These are phyloP conservation scores for Ceraclea dissimilis DNA, from an alignment of 2,888 invertebrate genomes.

Conservation along the genomic window DNA sequence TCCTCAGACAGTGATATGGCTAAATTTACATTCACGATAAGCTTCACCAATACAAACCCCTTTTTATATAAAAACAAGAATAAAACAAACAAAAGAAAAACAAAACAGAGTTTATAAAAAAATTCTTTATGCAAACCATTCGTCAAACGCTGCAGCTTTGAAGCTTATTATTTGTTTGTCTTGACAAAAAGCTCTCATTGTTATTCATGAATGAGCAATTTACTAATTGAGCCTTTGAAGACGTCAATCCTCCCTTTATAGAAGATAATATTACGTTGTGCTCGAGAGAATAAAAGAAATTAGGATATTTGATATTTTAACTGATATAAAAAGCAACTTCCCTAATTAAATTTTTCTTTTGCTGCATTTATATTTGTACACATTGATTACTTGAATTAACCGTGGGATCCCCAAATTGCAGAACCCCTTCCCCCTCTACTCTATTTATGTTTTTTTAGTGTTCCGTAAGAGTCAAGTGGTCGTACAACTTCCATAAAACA, in stretches of 20 bases:
- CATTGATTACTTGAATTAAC: too few relatives aligned
- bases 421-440: too few relatives aligned
- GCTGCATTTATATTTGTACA: too few relatives aligned
- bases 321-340: too few relatives aligned
- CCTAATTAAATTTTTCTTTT: too few relatives aligned
- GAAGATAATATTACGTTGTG: conserved; percentile 20
- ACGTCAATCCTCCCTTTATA: conserved; percentile 8
- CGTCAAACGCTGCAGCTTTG: conserved; percentile 5
- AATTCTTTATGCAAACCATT: not conserved
- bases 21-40: conserved; percentile 2
- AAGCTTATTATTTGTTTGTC: conserved; percentile 18
- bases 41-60: conserved; percentile 1
- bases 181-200: conserved; percentile 16
- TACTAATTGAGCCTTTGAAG: conserved; percentile 25
- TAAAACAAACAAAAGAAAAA: not conserved
- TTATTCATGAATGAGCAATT: conserved; percentile 23
- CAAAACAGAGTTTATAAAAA: too few relatives aligned
- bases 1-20: not conserved
- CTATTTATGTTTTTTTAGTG: too few relatives aligned
- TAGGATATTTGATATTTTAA: too few relatives aligned
- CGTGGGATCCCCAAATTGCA: too few relatives aligned
- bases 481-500: too few relatives aligned
- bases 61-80: not conserved
- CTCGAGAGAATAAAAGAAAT: conserved; percentile 7
- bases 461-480: too few relatives aligned